phyloP scores from a whole-genome alignment of 2,888 invertebrate genomes.

The Rhaphigaster nebulosa region DNA sequence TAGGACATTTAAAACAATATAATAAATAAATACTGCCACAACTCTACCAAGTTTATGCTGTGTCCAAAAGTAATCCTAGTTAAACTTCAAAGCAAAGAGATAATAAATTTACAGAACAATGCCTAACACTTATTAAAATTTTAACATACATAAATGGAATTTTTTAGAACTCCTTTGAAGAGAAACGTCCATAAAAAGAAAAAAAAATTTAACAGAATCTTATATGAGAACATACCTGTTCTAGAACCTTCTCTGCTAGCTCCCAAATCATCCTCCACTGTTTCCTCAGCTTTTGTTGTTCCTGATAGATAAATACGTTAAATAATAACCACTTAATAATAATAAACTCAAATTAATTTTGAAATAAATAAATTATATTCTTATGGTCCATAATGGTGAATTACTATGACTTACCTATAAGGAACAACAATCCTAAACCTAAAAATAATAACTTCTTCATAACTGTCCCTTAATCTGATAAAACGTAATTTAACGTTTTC shows the following conservation, averaged over 20 bases:
- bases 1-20: background rate
- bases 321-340: background rate
- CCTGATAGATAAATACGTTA: constrained; percentile 47
- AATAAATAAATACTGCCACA: background rate
- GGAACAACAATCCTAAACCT: constrained; percentile 59
- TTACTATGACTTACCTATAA: constrained; percentile 61
- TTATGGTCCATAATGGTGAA: background rate
- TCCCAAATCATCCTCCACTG: constrained; percentile 84
- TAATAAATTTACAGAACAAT: too few relatives aligned
- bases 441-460: constrained; percentile 61
- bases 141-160: too few relatives aligned
- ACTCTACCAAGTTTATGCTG: background rate
- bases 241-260: constrained; percentile 89
- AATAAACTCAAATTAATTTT: background rate
- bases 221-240: constrained; percentile 77
- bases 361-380: background rate
- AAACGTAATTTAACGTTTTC: background rate
- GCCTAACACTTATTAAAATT: too few relatives aligned
- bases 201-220: background rate
- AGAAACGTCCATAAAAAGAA: background rate
- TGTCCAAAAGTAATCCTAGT: background rate
- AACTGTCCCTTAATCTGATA: background rate
- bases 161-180: too few relatives aligned
- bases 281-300: constrained; percentile 68
- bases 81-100: background rate